phyloP scores from a whole-genome alignment of 1,140 invertebrate genomes.

The Gonatopus flavifemur region DNA sequence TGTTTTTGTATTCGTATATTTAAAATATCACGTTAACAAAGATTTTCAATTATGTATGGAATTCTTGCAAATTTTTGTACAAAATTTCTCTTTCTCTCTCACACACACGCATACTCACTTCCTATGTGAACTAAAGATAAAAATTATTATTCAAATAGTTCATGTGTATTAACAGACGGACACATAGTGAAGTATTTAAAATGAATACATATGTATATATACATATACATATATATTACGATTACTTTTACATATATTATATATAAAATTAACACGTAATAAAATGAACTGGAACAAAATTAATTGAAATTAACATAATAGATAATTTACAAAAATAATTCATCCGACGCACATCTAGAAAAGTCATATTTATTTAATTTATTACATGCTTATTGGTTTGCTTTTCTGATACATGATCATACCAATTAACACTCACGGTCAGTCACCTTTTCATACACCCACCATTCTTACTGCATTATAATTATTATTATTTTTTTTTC shows the following conservation, averaged over 20 bases:
- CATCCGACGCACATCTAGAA: constrained; percentile 39
- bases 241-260: not conserved
- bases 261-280: too few relatives aligned
- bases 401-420: constrained; percentile 38
- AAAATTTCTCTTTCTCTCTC: too few relatives aligned
- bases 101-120: too few relatives aligned
- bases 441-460: constrained; percentile 42
- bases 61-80: too few relatives aligned
- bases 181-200: not conserved
- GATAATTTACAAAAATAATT: constrained; percentile 19
- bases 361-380: constrained; percentile 54
- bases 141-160: not conserved
- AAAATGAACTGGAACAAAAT: too few relatives aligned
- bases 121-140: too few relatives aligned
- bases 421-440: constrained; percentile 42
- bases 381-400: constrained; percentile 46
- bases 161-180: not conserved
- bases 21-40: too few relatives aligned
- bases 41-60: too few relatives aligned
- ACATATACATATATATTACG: not conserved
- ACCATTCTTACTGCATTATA: constrained; percentile 45
- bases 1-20: too few relatives aligned
- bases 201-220: not conserved
- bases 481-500: too few relatives aligned
- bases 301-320: not conserved